phyloP scores from a whole-genome alignment of 2,888 invertebrate species.

The Lasioglossum zephyrum region DNA sequence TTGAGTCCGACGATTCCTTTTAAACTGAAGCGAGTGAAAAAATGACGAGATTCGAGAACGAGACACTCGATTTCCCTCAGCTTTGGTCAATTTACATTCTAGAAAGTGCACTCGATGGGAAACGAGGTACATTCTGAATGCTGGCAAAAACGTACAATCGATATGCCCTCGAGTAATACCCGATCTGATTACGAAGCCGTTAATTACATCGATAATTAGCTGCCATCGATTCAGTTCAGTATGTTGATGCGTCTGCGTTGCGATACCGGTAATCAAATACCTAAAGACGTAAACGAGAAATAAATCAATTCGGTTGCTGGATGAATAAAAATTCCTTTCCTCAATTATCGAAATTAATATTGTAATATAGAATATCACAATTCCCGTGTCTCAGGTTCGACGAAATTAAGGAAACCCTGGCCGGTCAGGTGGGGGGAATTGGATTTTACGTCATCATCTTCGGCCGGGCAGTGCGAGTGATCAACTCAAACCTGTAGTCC shows the following conservation, averaged over 20 bases:
- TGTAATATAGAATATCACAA: background rate
- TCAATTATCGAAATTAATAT: background rate
- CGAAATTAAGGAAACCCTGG: no score
- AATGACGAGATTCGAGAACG: constrained; percentile 14
- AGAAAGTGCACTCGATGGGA: constrained; percentile 23
- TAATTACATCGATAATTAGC: constrained; percentile 69
- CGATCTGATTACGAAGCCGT: constrained; percentile 55
- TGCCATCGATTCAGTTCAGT: constrained; percentile 36
- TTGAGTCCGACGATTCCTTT: background rate
- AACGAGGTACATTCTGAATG: constrained; percentile 35
- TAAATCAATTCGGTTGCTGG: background rate
- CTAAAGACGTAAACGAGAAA: constrained; percentile 12
- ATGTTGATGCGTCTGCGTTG: constrained; percentile 24
- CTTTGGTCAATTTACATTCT: constrained; percentile 51
- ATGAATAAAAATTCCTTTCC: background rate
- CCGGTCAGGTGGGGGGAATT: no score
- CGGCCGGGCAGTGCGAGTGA: no score
- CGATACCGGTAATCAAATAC: constrained; percentile 4
- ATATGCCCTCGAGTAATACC: constrained; percentile 51
- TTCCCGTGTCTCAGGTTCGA: no score
- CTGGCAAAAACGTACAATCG: constrained; percentile 59
- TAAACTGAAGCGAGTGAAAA: background rate
- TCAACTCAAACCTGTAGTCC: no score
- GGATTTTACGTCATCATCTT: no score
- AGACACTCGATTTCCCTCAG: constrained; percentile 14